These are phyloP conservation scores for Galbula dea DNA, from an alignment of 2,113 vertebrate species.

Conservation along the genomic window DNA sequence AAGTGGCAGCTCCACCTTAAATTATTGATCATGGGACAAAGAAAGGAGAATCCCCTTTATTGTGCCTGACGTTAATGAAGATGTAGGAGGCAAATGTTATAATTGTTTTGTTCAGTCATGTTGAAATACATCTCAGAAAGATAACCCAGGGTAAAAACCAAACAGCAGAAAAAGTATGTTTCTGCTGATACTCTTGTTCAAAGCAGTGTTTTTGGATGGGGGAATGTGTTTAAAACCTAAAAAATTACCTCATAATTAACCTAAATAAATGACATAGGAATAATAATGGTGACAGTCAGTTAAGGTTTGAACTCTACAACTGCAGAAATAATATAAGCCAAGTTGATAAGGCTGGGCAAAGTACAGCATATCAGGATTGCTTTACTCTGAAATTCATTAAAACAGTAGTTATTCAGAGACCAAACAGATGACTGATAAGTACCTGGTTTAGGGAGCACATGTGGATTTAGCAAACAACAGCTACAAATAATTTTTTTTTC, in stretches of 20 bases:
- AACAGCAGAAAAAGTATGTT: neutral
- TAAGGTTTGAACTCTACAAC: neutral
- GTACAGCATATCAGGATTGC: neutral
- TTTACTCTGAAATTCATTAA: neutral
- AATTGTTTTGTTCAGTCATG: neutral
- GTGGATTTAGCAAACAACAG: neutral
- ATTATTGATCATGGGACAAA: constrained; percentile 8
- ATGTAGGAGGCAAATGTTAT: neutral
- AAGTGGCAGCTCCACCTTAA: neutral
- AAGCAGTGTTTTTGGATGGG: neutral
- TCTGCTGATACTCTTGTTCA: neutral
- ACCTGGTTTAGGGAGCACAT: neutral
- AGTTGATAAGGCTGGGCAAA: neutral
- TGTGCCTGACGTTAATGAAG: neutral
- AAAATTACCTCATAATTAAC: neutral
- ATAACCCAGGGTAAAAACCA: neutral
- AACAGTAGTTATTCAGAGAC: neutral
- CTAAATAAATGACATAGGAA: neutral
- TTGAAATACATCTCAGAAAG: neutral
- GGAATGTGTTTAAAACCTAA: neutral
- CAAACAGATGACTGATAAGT: neutral
- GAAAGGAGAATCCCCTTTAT: neutral
- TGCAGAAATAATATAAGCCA: neutral
- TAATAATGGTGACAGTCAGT: neutral
- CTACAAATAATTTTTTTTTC: neutral